Percentiles rank a stretch among this genome's conserved stretches.
Conservation (phyloP, 2,888 invertebrate genomes). For the Eucriotettix oculatus region DNA sequence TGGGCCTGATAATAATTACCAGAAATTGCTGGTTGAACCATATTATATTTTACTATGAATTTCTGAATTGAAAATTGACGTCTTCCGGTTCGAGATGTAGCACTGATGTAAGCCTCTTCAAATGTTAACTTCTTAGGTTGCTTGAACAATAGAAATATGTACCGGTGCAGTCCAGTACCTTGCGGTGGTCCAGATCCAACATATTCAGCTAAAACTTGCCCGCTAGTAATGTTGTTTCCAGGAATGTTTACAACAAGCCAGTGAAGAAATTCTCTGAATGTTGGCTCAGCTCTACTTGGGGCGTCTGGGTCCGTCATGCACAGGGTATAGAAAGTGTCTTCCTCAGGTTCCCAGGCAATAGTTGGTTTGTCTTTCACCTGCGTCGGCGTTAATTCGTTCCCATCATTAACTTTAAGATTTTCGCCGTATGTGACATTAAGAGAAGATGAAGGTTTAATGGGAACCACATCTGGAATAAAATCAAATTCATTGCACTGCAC, state of each 20-base stretch:
- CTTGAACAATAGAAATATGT: constrained; percentile 22
- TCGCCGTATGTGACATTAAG: too few species aligned
- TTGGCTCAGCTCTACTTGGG: constrained; percentile 29
- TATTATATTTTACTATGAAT: too few species aligned
- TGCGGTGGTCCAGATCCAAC: constrained; percentile 30
- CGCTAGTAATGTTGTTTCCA: constrained; percentile 25
- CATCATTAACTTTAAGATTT: too few species aligned
- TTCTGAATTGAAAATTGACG: too few species aligned
- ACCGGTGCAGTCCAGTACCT: constrained; percentile 30
- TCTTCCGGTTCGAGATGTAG: too few species aligned
- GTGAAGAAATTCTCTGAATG: constrained; percentile 33
- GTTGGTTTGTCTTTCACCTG: constrained; percentile 4
- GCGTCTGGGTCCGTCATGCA: constrained; percentile 32
- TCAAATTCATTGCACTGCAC: too few species aligned
- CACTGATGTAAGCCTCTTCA: too few species aligned
- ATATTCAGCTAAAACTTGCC: constrained; percentile 28
- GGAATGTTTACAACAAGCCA: constrained; percentile 36
- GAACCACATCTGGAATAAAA: too few species aligned
- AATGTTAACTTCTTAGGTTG: too few species aligned
- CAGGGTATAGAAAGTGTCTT: constrained; percentile 6
- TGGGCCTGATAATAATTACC: too few species aligned
- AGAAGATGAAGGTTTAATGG: too few species aligned
- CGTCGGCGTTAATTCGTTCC: neutral
- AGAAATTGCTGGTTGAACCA: too few species aligned
- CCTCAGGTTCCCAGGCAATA: constrained; percentile 4